Percentiles rank a stretch among this genome's conserved stretches.
These are phyloP conservation scores for Tinea pellionella DNA, from an alignment of 2,888 invertebrate species.

Conservation along the genomic window DNA sequence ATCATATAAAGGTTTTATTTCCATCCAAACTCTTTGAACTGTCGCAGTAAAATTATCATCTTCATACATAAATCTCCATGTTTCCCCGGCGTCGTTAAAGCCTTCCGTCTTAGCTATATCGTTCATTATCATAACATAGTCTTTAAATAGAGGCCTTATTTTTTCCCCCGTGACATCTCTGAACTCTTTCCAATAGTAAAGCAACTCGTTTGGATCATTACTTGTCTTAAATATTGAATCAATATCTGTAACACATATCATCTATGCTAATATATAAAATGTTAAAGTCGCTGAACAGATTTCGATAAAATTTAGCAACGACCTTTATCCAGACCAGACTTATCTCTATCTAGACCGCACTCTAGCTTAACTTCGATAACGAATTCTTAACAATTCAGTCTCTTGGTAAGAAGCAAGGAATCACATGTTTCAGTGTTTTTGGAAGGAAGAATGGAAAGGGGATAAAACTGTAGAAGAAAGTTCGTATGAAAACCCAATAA, in stretches of 20 bases:
- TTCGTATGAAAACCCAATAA: no score
- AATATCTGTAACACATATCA: conserved; percentile 34
- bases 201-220: conserved; percentile 70
- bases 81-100: conserved; percentile 54
- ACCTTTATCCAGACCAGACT: no score
- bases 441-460: no score
- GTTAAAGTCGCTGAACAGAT: no score
- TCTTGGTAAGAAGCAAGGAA: no score
- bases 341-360: no score
- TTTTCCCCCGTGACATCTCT: conserved; percentile 72
- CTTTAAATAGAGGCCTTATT: conserved; percentile 69
- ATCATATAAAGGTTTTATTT: conserved; percentile 74
- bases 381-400: no score
- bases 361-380: no score
- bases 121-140: conserved; percentile 73
- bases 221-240: conserved; percentile 56
- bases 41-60: conserved; percentile 48
- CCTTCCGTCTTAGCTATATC: conserved; percentile 68
- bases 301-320: no score
- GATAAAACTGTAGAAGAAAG: no score
- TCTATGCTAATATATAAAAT: neutral
- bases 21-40: conserved; percentile 63
- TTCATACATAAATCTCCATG: conserved; percentile 59
- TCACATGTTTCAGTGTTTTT: no score
- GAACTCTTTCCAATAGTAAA: conserved; percentile 75